Percentiles rank a stretch among this genome's conserved stretches.
Evolutionary conservation across 2,113 vertebrate species (phyloP).

Genomic region (Rhizomys pruinosus): DNA sequence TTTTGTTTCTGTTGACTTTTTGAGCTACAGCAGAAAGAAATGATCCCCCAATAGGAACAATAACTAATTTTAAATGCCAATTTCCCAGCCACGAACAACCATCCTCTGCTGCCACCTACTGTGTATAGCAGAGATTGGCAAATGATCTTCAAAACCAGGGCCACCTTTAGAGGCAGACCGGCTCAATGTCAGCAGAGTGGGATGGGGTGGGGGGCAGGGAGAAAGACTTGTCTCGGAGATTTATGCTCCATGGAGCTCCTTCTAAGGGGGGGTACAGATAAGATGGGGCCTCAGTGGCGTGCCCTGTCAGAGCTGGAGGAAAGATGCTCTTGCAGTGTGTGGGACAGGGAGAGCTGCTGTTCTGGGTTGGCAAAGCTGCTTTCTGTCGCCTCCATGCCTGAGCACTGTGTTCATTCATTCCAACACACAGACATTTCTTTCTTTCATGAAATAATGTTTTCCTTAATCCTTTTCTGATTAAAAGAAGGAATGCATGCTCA

Average conservation of each 20-base stretch:
- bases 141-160: neutral
- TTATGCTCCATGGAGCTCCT: neutral
- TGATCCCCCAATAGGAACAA: constrained; percentile 33
- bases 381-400: neutral
- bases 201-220: neutral
- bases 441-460: constrained; percentile 59
- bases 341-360: rapidly evolving
- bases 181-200: neutral
- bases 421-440: constrained; percentile 60
- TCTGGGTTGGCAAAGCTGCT: neutral
- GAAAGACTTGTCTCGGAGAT: neutral
- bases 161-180: neutral
- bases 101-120: constrained; percentile 62
- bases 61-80: constrained; percentile 41
- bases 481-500: constrained; percentile 25
- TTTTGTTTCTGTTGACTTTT: constrained; percentile 45
- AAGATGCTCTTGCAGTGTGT: neutral
- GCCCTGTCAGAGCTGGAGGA: neutral
- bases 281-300: neutral
- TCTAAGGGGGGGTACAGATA: neutral
- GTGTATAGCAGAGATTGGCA: neutral
- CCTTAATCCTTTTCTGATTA: constrained; percentile 51
- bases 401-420: constrained; percentile 62
- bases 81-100: neutral
- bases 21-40: constrained; percentile 57